These are phyloP conservation scores for Cacatua alba DNA, from an alignment of 2,113 vertebrate species.

Conservation along the genomic window DNA sequence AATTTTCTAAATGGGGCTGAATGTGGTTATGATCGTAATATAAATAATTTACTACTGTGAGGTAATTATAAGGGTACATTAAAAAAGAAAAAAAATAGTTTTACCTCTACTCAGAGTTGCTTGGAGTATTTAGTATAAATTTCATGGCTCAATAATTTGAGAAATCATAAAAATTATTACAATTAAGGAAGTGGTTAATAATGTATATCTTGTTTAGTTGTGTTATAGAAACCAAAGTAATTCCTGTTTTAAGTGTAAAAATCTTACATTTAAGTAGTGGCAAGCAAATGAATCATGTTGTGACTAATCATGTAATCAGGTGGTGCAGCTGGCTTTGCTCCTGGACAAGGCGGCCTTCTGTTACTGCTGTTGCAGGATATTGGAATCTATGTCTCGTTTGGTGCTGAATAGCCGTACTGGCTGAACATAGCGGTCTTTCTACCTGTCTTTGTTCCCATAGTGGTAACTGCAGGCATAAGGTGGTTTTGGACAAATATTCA, in stretches of 20 bases:
- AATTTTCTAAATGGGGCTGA: background rate
- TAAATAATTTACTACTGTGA: slow-evolving; percentile 24
- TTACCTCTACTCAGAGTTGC: background rate
- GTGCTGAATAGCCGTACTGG: background rate
- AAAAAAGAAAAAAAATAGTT: background rate
- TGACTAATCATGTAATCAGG: background rate
- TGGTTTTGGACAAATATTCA: background rate
- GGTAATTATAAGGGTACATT: background rate
- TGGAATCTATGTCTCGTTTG: background rate
- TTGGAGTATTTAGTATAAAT: slow-evolving; percentile 38
- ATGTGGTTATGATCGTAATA: slow-evolving; percentile 1
- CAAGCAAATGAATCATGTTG: background rate
- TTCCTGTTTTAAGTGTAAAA: slow-evolving; percentile 21
- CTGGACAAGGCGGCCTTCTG: background rate
- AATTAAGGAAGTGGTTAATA: slow-evolving; percentile 54
- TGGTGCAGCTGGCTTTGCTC: background rate
- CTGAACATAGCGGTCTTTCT: background rate
- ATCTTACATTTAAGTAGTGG: background rate
- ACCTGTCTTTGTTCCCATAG: background rate
- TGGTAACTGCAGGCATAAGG: background rate
- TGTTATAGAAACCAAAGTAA: background rate
- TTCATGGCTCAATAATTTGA: background rate
- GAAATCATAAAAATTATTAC: slow-evolving; percentile 14
- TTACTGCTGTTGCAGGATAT: background rate
- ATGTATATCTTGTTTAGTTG: background rate